Base-by-base conservation (phyloP, 2,888 invertebrate species). In the Eupsilia transversa region DNA sequence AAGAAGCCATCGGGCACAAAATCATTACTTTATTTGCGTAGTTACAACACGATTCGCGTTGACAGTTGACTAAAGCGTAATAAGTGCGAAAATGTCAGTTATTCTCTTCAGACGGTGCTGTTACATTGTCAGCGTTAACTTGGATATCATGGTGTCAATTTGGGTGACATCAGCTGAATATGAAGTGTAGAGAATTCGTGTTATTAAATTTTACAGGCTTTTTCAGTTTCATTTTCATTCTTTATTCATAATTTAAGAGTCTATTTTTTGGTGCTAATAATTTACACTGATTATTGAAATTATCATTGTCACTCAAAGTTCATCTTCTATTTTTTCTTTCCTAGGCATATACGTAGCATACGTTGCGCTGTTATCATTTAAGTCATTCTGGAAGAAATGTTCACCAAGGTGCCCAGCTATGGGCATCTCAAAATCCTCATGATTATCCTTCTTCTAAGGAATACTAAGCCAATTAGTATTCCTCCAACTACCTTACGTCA, bases 21-120 rank as follows among this genome's bases (percentile, higher is more conserved):
- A 79, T 86, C 67, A 74, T 80, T 69, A 65, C 60, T 35, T 67
- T 72, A 86, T 82, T 87, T 77, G 33, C 60, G 65, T 77, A 65
- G 73, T 65, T 61, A 75, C 74, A 54, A 54, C 68, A 76, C 67
- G 77, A 73, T 71, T 74, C n/a, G 3, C 59, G 70, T 68, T 79
- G 79, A 82, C 86, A 77, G 54, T 41, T 9, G 56, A 70, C 73
- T 72, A 79, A 70, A 79, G 76, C 41, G 76, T 72, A 72, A 85
- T 85, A 86, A 82, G 75, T 77, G 82, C 82, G 72, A 75, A 84
- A 85, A 72, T 73, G 80, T 73, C 85, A 85, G 77, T 83, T 81
- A 75, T 84, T 82, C 85, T 77, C 83, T 77, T 78, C 80, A 85
- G 80, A 85, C 71, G 75, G 61, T 80, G 56, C 73, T 79, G 74